Evolutionary conservation across 1,140 invertebrate species (phyloP).

Genomic region (Pseudobourletiella spinata): DNA sequence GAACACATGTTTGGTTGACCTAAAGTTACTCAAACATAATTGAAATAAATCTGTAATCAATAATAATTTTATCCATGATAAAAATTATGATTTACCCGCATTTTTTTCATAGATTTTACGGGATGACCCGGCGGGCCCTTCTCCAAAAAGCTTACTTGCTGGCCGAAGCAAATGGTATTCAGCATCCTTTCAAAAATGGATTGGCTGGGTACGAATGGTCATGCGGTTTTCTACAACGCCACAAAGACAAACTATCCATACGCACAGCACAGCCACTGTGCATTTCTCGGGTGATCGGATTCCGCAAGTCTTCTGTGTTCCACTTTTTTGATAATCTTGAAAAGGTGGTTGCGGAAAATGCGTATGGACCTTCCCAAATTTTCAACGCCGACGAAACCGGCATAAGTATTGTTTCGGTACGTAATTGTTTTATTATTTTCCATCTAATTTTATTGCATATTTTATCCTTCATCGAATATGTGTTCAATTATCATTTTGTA

Average conservation of each 20-base stretch:
- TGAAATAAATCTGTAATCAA: too few relatives aligned
- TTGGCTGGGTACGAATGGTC: not conserved
- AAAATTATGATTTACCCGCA: too few relatives aligned
- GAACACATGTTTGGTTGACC: too few relatives aligned
- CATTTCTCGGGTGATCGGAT: not conserved
- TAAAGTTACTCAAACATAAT: too few relatives aligned
- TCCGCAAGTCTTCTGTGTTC: not conserved
- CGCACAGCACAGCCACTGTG: not conserved
- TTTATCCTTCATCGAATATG: too few relatives aligned
- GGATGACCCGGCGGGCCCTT: not conserved
- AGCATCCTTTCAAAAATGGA: not conserved
- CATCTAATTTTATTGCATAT: too few relatives aligned
- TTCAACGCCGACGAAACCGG: not conserved
- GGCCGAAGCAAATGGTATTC: not conserved
- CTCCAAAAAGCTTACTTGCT: not conserved
- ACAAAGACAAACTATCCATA: not conserved
- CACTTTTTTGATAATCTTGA: not conserved
- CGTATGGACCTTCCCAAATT: not conserved
- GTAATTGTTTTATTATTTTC: too few relatives aligned
- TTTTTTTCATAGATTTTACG: constrained; percentile 1
- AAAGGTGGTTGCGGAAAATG: not conserved
- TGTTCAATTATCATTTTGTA: too few relatives aligned
- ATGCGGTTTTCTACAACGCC: not conserved
- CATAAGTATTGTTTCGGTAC: too few relatives aligned
- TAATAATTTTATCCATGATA: too few relatives aligned